phyloP scores from a whole-genome alignment of 2,888 invertebrate genomes.

The Thymelicus sylvestris region DNA sequence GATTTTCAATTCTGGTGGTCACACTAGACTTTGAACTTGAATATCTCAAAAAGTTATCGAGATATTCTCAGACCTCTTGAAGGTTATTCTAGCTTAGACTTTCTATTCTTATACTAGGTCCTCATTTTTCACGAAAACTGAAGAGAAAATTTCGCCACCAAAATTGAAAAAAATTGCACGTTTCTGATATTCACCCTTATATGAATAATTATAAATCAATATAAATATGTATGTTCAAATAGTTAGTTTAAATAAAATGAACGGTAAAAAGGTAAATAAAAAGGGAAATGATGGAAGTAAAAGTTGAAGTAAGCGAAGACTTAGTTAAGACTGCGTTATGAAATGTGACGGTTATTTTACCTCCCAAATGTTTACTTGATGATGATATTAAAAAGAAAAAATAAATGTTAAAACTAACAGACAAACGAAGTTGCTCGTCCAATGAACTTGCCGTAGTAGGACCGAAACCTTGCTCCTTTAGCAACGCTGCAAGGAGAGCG shows the following conservation, averaged over 20 bases:
- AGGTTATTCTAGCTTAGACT: too few species aligned
- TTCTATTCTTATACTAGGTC: too few species aligned
- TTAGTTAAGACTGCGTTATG: slow-evolving; percentile 36
- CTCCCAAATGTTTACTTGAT: slow-evolving; percentile 21
- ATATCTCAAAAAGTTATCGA: too few species aligned
- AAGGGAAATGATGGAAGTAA: slow-evolving; percentile 31
- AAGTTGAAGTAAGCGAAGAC: slow-evolving; percentile 36
- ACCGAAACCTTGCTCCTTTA: slow-evolving; percentile 89
- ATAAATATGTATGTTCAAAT: slow-evolving; percentile 6
- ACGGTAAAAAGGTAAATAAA: slow-evolving; percentile 30
- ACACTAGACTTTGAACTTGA: too few species aligned
- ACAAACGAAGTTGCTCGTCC: slow-evolving; percentile 83
- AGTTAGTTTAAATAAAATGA: slow-evolving; percentile 39
- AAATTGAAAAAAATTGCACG: too few species aligned
- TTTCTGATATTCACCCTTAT: too few species aligned
- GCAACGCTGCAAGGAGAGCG: slow-evolving; percentile 87
- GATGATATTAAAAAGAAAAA: slow-evolving; percentile 25
- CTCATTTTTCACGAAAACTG: too few species aligned
- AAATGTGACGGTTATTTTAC: slow-evolving; percentile 36
- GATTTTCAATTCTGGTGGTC: too few species aligned
- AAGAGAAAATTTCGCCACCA: too few species aligned
- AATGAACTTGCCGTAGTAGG: slow-evolving; percentile 88
- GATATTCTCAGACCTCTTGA: too few species aligned
- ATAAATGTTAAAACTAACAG: slow-evolving; percentile 75
- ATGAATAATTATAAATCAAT: slow-evolving; percentile 36